These are phyloP conservation scores for Sylvia borin DNA, from an alignment of 2,797 vertebrate species.

Conservation along the genomic window DNA sequence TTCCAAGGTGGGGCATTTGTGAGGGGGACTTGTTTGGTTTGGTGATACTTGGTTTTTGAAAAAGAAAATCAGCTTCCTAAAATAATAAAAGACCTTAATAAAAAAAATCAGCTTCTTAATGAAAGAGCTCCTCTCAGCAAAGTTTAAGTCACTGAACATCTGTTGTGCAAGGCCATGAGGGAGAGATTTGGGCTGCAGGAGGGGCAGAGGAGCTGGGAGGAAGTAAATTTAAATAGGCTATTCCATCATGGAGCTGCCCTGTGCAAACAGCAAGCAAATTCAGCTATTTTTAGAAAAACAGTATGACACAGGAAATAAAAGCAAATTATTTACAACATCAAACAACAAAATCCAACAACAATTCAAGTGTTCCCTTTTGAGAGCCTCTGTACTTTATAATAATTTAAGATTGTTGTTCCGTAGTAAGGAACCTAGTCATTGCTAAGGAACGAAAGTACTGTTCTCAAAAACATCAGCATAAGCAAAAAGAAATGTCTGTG, in stretches of 20 bases:
- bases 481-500: not conserved
- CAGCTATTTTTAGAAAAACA: conserved; percentile 37
- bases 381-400: not conserved
- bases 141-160: conserved; percentile 39
- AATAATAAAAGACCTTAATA: not conserved
- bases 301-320: conserved; percentile 39
- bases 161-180: not conserved
- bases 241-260: not conserved
- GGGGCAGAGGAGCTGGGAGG: not conserved
- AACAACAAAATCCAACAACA: conserved; percentile 5
- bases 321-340: conserved; percentile 10
- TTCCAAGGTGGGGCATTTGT: rapidly evolving
- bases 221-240: conserved; percentile 9
- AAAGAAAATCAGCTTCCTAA: not conserved
- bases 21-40: not conserved
- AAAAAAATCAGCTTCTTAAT: not conserved
- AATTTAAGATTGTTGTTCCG: not conserved
- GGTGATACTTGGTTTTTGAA: not conserved
- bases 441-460: not conserved
- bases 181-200: not conserved
- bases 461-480: not conserved
- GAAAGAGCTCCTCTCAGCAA: not conserved
- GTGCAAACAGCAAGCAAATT: not conserved
- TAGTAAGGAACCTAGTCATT: not conserved
- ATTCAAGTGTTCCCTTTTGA: not conserved